These are phyloP conservation scores for Adrianichthys oophorus DNA, from an alignment of 2,797 vertebrate species.

Conservation along the genomic window DNA sequence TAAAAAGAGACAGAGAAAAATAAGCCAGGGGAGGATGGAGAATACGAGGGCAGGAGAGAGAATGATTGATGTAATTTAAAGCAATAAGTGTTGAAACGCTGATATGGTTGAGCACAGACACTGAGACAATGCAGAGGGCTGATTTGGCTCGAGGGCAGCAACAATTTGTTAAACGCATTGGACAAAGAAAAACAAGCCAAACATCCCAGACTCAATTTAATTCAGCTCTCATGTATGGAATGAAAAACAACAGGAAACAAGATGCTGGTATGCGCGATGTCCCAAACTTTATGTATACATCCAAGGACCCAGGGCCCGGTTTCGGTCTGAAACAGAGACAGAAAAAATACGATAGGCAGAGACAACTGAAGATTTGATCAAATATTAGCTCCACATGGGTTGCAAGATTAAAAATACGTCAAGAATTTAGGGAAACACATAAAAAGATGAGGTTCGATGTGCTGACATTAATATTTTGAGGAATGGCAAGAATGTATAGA, in stretches of 20 bases:
- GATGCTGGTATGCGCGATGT: slow-evolving; percentile 14
- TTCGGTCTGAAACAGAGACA: slow-evolving; percentile 3
- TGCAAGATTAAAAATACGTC: slow-evolving; percentile 23
- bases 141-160: slow-evolving; percentile 64
- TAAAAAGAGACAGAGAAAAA: slow-evolving; percentile 81
- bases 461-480: slow-evolving; percentile 27
- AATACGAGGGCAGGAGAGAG: slow-evolving; percentile 62
- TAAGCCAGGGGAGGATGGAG: slow-evolving; percentile 67
- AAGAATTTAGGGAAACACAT: slow-evolving; percentile 27
- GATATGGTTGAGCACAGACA: slow-evolving; percentile 75
- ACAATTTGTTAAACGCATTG: slow-evolving; percentile 74
- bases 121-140: slow-evolving; percentile 65
- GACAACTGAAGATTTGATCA: slow-evolving; percentile 29
- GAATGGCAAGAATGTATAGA: slow-evolving; percentile 33
- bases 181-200: slow-evolving; percentile 71
- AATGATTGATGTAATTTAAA: slow-evolving; percentile 86
- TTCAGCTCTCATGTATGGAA: slow-evolving; percentile 59
- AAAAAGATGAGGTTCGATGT: slow-evolving; percentile 15
- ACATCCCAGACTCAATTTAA: slow-evolving; percentile 72
- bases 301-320: slow-evolving; percentile 8
- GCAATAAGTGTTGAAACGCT: slow-evolving; percentile 83
- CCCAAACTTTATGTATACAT: slow-evolving; percentile 12
- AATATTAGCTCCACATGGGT: slow-evolving; percentile 32
- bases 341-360: slow-evolving; percentile 12
- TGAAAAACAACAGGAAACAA: slow-evolving; percentile 49